Base-by-base conservation (phyloP, 2,888 invertebrate genomes). In the Agriopis leucophaearia region DNA sequence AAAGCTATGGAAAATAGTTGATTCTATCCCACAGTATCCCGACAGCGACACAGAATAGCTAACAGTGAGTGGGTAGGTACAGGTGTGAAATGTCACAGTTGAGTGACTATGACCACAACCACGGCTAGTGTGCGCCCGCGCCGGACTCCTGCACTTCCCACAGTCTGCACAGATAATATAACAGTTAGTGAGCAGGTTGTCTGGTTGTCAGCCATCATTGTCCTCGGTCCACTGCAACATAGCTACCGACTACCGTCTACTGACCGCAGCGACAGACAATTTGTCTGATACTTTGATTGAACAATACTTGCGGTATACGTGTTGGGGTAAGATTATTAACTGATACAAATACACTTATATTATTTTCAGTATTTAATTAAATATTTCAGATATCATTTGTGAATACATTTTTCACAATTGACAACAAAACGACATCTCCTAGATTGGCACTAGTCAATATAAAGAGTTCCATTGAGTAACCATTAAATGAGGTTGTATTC, bases 31-130 rank as follows among this genome's bases (percentile, higher is more conserved):
- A 45, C 13, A 13, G 15, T 0, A 9, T 8, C 35, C 15, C 12
- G 45, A 10, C 47, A 47, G 10, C 12, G 45, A 10, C 47, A 47
- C 16, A 47, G 47, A 15, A n/a, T 16, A 45, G 0, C 10, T 18
- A 48, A 18, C 16, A 18, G 48, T 12, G 27, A 13, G 50, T 50
- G 3, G 27, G 13, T 48, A 40, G 15, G 35, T 10, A 12, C 52
- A 66, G 59, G 55, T 66, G 66, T 36, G 55, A 60, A 50, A 44
- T 48, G 40, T 27, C 48, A 7, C 60, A 40, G 55, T n/a, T 44
- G 42, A 60, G 44, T 13, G 59, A 54, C 27, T 42, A 9, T 52
- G 10, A 16, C 52, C 45, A 42, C 66, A 12, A 4, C 18, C 13
- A n/a, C 7, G 1, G 50, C 51, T 13, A n/a, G 35, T n/a, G 51